Base-by-base conservation (phyloP, 2,113 vertebrate species). In the Indri indri region DNA sequence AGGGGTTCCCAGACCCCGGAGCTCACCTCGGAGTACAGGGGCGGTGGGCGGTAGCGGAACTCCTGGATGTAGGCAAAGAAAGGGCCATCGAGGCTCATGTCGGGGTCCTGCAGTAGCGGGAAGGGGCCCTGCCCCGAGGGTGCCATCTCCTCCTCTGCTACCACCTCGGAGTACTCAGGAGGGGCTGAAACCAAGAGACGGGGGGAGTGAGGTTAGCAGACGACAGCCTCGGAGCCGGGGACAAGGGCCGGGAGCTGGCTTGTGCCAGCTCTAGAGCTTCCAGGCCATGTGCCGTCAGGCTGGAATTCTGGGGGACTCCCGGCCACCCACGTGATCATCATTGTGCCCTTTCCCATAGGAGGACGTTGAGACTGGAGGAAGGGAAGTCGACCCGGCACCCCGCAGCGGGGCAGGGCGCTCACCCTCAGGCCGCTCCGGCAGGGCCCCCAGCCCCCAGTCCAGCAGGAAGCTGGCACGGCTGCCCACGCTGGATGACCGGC, bases 41-140 rank as follows among this genome's bases (percentile, higher is more conserved):
- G 99, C 0, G 99, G 99, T 0, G 99, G 99, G 73, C 99, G 97
- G 98, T 99, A 99, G 89, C 99, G 99, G 90, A 99, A 99, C 90
- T 99, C 99, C 89, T 99, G 99, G 77, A 99, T 98, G 59, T 99
- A 99, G 63, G 99, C 98, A 1, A 99, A 99, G 98, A 99, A 99
- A 1, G 99, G 99, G 45, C 99, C 98, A 88, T 99, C 99, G 5
- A 99, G 96, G 91, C 99, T 97, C 86, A 57, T 0, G 11, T 98
- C 94, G 0, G 98, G 96, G 8, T 99, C 98, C 4, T 98, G 99
- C 0, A 98, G 99, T 8, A 97, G 98, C 12, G 97, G 98, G 0
- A 97, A 97, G 0, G 97, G 97, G 22, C 96, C 96, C 16, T 98
- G 42, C 32, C 74, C 98, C 59, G 98, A 97, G 50, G 97, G 98